Conservation (phyloP, 2,797 vertebrate genomes). For the Esox lucius region DNA sequence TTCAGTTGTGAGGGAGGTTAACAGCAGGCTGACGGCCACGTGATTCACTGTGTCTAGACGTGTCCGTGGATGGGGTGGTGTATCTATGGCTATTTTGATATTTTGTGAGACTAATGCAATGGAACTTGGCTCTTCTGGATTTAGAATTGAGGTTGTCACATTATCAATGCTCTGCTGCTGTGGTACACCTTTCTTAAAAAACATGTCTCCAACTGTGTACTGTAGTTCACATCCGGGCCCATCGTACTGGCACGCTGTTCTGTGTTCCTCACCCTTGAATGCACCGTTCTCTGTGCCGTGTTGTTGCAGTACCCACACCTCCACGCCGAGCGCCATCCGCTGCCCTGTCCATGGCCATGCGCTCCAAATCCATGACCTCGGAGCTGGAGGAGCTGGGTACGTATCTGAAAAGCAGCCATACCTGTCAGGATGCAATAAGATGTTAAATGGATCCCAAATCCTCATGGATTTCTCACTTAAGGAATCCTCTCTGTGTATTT, state of each 20-base stretch:
- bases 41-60: no score
- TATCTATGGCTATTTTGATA: not conserved
- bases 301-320: constrained; percentile 78
- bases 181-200: not conserved
- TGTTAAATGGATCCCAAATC: not conserved
- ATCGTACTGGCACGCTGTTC: not conserved
- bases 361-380: constrained; percentile 91
- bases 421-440: not conserved
- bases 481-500: not conserved
- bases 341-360: constrained; percentile 86
- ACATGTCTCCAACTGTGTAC: no score
- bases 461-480: not conserved
- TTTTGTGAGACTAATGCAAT: not conserved
- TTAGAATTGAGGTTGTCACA: not conserved
- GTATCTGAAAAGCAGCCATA: constrained; percentile 24
- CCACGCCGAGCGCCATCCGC: constrained; percentile 88
- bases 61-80: no score
- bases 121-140: not conserved
- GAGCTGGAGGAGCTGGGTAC: constrained; percentile 92
- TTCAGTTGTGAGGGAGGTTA: no score
- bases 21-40: no score
- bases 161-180: not conserved
- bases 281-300: constrained; percentile 18
- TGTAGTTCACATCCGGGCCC: no score
- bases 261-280: not conserved